Evolutionary conservation across 2,113 vertebrate species (phyloP), one percentile per base, ranked within the genome.

Genomic region (Platysteira castanea): DNA sequence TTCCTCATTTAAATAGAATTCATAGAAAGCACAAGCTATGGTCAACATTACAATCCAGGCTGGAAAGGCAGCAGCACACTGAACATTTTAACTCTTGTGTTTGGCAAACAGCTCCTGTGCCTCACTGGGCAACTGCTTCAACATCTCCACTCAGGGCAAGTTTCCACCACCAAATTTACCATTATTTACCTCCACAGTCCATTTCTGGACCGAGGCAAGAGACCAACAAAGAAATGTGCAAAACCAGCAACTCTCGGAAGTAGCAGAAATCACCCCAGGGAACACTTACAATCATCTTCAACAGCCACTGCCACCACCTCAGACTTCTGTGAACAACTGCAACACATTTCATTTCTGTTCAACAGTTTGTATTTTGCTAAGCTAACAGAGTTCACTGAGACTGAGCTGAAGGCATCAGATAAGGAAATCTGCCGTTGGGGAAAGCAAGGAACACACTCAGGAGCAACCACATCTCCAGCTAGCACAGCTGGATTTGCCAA

Each of bases 41-140:
- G 7, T 59, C 44, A 70, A 2, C 22, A 37, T 5, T 3, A 17
- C 28, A 33, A 11, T 1, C 28, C 6, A 27, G 57, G 42, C 0
- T 22, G 23, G 4, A 28, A 2, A 53, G 24, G 39, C 33, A 93
- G 49, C 15, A 52, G 42, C 60, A 47, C 3, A 17, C 3, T 2
- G 5, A 59, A 15, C 1, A 1, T 33, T 68, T 61, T 28, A 33
- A 57, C 18, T 49, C 65, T 6, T 39, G 24, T 41, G 39, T 53
- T 56, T 60, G 59, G 54, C 47, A 84, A 83, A 84, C n/a, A 73
- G 63, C 7, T 76, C 17, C 65, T 49, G 33, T 13, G 24, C 84
- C 46, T 87, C 54, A 7, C 60, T 7, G 42, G 37, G 56, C 33
- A 41, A 35, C 30, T 47, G 44, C 61, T 56, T 35, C 59, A 78